phyloP scores from a whole-genome alignment of 2,888 invertebrate genomes.

The Hirudinaria manillensis region DNA sequence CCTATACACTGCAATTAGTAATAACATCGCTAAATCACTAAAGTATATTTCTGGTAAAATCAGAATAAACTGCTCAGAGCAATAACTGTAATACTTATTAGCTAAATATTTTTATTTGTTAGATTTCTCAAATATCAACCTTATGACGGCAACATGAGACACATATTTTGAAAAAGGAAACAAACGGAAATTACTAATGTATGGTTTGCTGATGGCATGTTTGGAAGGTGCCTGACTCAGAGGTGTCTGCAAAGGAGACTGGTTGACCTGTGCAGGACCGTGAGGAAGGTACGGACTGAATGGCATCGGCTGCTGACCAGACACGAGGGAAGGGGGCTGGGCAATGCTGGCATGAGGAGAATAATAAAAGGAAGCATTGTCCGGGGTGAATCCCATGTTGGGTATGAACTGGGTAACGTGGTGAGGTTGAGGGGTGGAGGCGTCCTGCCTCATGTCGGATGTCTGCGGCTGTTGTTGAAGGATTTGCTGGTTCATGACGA shows the following conservation, averaged over 20 bases:
- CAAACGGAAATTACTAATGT: background rate
- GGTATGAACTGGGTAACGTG: constrained; percentile 16
- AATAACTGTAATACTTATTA: background rate
- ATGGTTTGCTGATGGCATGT: background rate
- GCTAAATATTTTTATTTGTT: too few relatives aligned
- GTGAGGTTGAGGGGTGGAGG: constrained; percentile 18
- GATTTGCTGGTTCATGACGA: constrained; percentile 4
- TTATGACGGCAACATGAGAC: too few relatives aligned
- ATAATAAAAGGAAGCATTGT: background rate
- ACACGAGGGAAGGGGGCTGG: background rate
- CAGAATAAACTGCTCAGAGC: background rate
- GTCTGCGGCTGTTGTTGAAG: constrained; percentile 16
- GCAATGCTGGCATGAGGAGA: constrained; percentile 4
- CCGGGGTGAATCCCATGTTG: background rate
- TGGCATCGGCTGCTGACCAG: background rate
- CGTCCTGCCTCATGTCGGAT: constrained; percentile 12
- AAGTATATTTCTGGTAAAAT: background rate
- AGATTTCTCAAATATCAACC: too few relatives aligned
- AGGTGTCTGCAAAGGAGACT: background rate
- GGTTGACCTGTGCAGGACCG: constrained; percentile 1
- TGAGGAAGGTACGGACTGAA: constrained; percentile 9
- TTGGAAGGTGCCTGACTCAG: constrained; percentile 2
- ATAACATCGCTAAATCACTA: background rate
- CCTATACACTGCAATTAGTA: constrained; percentile 9
- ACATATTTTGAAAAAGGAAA: too few relatives aligned